Evolutionary conservation across 2,113 vertebrate genomes (phyloP).

Genomic region (Alosa alosa): DNA sequence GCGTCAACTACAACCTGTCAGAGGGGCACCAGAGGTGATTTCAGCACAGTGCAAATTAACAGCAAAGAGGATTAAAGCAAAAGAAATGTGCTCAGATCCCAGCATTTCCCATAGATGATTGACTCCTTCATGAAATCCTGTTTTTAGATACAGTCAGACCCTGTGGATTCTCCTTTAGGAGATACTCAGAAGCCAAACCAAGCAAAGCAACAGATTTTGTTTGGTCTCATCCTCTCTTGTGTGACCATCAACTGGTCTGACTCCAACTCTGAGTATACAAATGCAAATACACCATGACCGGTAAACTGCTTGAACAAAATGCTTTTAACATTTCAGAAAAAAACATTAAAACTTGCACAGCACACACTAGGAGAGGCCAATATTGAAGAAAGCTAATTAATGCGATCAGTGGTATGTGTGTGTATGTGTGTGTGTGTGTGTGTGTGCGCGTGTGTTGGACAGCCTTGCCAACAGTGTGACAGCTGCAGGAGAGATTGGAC

Average conservation of each 20-base stretch:
- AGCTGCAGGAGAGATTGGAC: background rate
- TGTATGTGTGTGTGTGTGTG: too few species aligned
- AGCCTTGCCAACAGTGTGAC: background rate
- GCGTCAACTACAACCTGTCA: constrained; percentile 71
- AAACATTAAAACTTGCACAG: background rate
- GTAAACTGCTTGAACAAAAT: background rate
- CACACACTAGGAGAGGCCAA: background rate
- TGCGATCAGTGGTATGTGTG: constrained; percentile 8
- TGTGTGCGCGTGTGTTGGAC: background rate
- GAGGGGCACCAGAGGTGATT: background rate
- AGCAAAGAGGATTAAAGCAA: background rate
- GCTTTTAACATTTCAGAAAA: background rate
- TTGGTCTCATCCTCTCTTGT: background rate
- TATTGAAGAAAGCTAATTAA: constrained; percentile 38
- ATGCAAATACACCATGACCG: constrained; percentile 12
- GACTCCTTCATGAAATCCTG: too few species aligned
- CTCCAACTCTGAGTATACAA: background rate
- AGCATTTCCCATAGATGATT: background rate
- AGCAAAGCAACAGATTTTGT: background rate
- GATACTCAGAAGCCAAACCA: background rate
- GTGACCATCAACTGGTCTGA: background rate
- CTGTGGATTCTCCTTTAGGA: background rate
- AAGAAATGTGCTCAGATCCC: background rate
- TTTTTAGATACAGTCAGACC: too few species aligned
- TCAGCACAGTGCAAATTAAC: background rate